Conservation (phyloP, 2,888 invertebrate species). For the Proisotoma minuta region DNA sequence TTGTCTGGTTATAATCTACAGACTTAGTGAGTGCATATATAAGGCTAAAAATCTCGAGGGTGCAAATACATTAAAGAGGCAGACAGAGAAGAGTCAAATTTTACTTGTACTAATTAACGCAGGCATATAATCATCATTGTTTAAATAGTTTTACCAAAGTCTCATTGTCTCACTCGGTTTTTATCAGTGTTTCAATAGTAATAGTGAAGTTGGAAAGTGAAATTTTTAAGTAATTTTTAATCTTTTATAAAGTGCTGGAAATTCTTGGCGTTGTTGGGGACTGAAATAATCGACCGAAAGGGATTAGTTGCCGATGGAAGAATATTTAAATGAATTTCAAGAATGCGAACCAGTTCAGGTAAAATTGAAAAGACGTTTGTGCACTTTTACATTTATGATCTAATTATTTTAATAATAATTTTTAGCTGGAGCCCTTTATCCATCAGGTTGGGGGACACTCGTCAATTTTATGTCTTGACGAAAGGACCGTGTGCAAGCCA, state of each 20-base stretch:
- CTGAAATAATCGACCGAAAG: not conserved
- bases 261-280: slow-evolving; percentile 2
- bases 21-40: no score
- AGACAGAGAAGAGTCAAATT: no score
- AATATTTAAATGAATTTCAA: slow-evolving; percentile 42
- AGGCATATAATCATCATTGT: no score
- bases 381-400: not conserved
- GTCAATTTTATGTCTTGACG: slow-evolving; percentile 55
- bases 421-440: slow-evolving; percentile 55
- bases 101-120: no score
- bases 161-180: no score
- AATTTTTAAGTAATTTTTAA: no score
- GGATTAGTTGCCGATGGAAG: slow-evolving; percentile 39
- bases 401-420: slow-evolving; percentile 30
- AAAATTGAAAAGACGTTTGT: slow-evolving; percentile 10
- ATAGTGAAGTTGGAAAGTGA: not conserved
- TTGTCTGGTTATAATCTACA: no score
- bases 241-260: slow-evolving; percentile 9
- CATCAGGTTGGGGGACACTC: slow-evolving; percentile 59
- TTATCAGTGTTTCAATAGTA: no score
- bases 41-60: no score
- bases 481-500: slow-evolving; percentile 57
- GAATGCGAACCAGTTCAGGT: slow-evolving; percentile 47
- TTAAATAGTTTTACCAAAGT: no score
- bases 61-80: no score